These are phyloP conservation scores for Aphelenchoides besseyi DNA, from an alignment of 1,140 invertebrate genomes.

Conservation along the genomic window DNA sequence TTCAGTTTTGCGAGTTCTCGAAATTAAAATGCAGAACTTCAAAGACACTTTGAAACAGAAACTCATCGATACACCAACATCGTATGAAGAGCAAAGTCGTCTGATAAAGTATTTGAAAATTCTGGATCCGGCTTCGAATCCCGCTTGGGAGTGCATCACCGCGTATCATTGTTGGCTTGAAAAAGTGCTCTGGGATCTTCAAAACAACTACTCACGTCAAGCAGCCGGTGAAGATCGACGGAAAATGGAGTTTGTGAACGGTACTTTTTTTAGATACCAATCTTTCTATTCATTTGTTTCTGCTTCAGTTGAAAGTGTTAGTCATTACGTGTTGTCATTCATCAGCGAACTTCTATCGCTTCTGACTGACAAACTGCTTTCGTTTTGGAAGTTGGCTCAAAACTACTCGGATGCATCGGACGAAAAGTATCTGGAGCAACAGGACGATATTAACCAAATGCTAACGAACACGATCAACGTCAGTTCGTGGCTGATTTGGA, in stretches of 20 bases:
- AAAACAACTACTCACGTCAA: conserved; percentile 37
- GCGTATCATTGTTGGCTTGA: conserved; percentile 60
- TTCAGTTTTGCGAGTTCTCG: conserved; percentile 73
- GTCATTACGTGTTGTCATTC: conserved; percentile 49
- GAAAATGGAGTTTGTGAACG: neutral
- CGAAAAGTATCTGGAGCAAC: conserved; percentile 47
- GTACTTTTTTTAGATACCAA: neutral
- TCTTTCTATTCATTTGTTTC: conserved; percentile 24
- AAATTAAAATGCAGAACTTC: conserved; percentile 78
- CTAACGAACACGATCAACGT: conserved; percentile 60
- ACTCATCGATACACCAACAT: conserved; percentile 79
- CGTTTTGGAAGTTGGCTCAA: conserved; percentile 61
- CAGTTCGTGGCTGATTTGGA: conserved; percentile 58
- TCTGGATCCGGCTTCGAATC: conserved; percentile 59
- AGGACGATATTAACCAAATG: conserved; percentile 61
- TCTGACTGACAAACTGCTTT: conserved; percentile 54
- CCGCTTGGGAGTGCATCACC: conserved; percentile 58
- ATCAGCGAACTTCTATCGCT: conserved; percentile 47
- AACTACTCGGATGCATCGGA: conserved; percentile 45
- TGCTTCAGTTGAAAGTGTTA: conserved; percentile 32
- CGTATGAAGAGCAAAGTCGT: conserved; percentile 88
- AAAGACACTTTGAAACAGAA: conserved; percentile 76
- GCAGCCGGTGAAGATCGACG: neutral
- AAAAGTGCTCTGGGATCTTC: conserved; percentile 57
- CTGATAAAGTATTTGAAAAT: conserved; percentile 69